These are phyloP conservation scores for Fabriciana adippe DNA, from an alignment of 2,888 invertebrate genomes.

Conservation along the genomic window DNA sequence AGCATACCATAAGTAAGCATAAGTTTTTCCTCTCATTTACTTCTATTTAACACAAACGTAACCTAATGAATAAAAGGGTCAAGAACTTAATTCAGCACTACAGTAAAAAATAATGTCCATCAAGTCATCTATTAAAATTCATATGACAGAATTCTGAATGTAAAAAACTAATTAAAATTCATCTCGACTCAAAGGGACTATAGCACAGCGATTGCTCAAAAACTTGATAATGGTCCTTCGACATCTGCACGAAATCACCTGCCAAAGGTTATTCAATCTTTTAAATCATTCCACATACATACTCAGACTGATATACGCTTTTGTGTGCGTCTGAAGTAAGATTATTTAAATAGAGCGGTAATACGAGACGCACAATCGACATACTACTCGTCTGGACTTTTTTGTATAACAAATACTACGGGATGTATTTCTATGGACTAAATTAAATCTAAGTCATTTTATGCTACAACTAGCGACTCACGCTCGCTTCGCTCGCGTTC, in stretches of 20 bases:
- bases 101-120: conserved; percentile 7
- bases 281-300: conserved; percentile 22
- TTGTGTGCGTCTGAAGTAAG: conserved; percentile 7
- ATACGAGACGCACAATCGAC: conserved; percentile 1
- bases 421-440: too few relatives aligned
- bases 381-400: background rate
- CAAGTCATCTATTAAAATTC: conserved; percentile 3
- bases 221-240: conserved; percentile 27
- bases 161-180: conserved; percentile 29
- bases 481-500: too few relatives aligned
- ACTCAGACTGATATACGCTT: conserved; percentile 18
- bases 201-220: conserved; percentile 20
- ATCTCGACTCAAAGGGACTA: conserved; percentile 20
- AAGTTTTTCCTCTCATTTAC: background rate
- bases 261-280: conserved; percentile 27
- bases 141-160: conserved; percentile 11
- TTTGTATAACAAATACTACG: background rate
- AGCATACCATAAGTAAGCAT: too few relatives aligned
- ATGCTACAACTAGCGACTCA: too few relatives aligned
- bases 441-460: too few relatives aligned
- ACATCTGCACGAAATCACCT: conserved; percentile 31
- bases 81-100: conserved; percentile 17
- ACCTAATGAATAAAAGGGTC: conserved; percentile 10
- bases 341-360: conserved; percentile 10
- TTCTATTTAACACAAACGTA: conserved; percentile 5